Evolutionary conservation across 2,797 vertebrate genomes (phyloP).

Genomic region (Masticophis lateralis): DNA sequence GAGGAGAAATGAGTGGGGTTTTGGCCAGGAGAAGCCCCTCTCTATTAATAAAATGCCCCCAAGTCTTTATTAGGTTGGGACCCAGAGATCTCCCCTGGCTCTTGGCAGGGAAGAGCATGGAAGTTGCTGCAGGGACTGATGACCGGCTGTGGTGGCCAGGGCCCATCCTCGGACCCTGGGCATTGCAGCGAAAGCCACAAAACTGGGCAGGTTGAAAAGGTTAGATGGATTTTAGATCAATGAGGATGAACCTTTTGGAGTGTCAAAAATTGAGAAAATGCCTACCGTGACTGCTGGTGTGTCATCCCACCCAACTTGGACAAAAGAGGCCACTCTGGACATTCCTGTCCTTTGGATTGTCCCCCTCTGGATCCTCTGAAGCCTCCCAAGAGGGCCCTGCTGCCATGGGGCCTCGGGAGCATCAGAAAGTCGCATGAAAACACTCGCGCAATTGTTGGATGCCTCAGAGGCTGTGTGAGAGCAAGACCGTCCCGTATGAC

Average conservation of each 20-base stretch:
- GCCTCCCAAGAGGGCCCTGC: neutral
- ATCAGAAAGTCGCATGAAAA: neutral
- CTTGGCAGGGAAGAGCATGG: neutral
- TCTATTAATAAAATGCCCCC: neutral
- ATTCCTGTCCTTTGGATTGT: neutral
- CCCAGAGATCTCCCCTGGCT: neutral
- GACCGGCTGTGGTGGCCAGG: neutral
- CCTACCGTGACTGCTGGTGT: neutral
- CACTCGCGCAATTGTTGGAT: neutral
- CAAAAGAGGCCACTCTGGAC: accelerated
- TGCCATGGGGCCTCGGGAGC: neutral
- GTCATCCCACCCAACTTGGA: neutral
- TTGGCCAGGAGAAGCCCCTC: neutral
- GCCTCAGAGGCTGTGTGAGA: neutral
- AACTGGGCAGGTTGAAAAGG: neutral
- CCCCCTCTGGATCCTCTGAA: neutral
- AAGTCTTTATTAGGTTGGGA: neutral
- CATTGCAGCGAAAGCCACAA: neutral
- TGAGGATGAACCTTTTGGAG: neutral
- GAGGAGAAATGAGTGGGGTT: neutral
- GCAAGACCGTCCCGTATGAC: neutral
- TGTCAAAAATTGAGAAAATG: neutral
- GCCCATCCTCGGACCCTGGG: neutral
- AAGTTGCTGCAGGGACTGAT: neutral
- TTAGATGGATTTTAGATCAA: neutral